Evolutionary conservation across 2,113 vertebrate genomes (phyloP), one percentile per base, ranked within the genome.

Genomic region (Shinisaurus crocodilurus): DNA sequence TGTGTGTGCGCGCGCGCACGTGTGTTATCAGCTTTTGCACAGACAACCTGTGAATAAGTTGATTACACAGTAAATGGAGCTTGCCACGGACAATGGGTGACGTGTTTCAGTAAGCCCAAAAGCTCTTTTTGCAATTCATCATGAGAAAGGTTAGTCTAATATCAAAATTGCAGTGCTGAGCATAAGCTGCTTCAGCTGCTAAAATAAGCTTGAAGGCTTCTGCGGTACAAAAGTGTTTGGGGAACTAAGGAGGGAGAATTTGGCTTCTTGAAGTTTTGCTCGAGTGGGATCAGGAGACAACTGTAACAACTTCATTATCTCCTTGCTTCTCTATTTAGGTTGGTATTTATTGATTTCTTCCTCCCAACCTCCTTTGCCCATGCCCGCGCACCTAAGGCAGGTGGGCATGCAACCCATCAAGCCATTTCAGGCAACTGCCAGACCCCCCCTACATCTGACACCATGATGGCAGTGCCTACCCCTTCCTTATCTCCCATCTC

Each of bases 121-220:
- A n/a, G 16, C 54, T 65, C 6, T 90, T 90, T 80, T 65, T 90
- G 77, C 72, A 89, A 86, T 29, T 8, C 87, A 10, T 72, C 72
- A 75, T 57, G 1, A 63, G 60, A 90, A 32, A 65, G 77, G 43
- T 45, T 57, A 69, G 60, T 89, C 63, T 50, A 81, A 89, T 91
- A 80, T 50, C 88, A 93, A 92, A 85, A 86, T 18, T 20, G 90
- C 25, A 82, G 12, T 34, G 2, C 0, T 85, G 82, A 90, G 84
- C 89, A 40, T 92, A 94, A 91, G 43, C 90, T 90, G 92, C 90
- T 93, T 83, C 90, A n/a, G 34, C 92, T 92, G 86, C 7, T 85
- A 1, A 3, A 74, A 12, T 93, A 74, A 81, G 65, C 40, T 43
- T 82, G 29, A 67, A 92, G 76, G 37, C 6, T 40, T 45, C 50